phyloP scores from a whole-genome alignment of 1,140 invertebrate genomes.

The Brachionus calyciflorus region DNA sequence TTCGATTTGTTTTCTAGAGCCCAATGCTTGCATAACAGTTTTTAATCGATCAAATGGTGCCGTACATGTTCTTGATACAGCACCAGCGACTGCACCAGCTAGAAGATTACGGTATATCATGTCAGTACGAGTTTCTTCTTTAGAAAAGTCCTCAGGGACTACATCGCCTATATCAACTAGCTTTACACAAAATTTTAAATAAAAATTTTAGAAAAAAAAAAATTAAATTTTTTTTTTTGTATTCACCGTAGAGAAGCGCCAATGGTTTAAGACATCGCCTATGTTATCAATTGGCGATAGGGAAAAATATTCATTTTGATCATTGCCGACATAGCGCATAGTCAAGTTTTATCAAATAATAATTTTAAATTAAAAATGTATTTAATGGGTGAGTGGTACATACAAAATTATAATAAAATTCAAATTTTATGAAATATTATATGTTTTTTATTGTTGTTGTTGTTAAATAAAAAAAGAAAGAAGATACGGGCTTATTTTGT shows the following conservation, averaged over 20 bases:
- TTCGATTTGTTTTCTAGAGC: slow-evolving; percentile 53
- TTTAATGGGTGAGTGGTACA: no score
- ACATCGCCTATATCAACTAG: slow-evolving; percentile 4
- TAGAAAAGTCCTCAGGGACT: background rate
- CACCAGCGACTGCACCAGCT: slow-evolving; percentile 91
- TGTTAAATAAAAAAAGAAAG: no score
- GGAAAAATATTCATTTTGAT: slow-evolving; percentile 68
- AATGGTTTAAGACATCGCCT: slow-evolving; percentile 85
- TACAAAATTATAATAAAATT: no score
- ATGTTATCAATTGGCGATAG: slow-evolving; percentile 84
- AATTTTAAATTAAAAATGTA: no score
- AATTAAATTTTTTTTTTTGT: background rate
- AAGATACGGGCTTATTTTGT: no score
- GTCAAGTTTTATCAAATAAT: background rate
- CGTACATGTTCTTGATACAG: slow-evolving; percentile 89
- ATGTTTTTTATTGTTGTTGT: no score
- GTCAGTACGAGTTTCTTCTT: slow-evolving; percentile 37
- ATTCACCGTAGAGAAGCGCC: slow-evolving; percentile 90
- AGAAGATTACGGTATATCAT: slow-evolving; percentile 78
- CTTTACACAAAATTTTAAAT: background rate
- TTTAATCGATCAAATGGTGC: slow-evolving; percentile 95
- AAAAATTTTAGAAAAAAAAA: background rate
- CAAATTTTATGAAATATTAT: no score
- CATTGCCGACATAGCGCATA: background rate
- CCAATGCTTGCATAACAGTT: slow-evolving; percentile 79